These are phyloP conservation scores for Glossophaga mutica DNA, from an alignment of 2,797 vertebrate species.

Conservation along the genomic window DNA sequence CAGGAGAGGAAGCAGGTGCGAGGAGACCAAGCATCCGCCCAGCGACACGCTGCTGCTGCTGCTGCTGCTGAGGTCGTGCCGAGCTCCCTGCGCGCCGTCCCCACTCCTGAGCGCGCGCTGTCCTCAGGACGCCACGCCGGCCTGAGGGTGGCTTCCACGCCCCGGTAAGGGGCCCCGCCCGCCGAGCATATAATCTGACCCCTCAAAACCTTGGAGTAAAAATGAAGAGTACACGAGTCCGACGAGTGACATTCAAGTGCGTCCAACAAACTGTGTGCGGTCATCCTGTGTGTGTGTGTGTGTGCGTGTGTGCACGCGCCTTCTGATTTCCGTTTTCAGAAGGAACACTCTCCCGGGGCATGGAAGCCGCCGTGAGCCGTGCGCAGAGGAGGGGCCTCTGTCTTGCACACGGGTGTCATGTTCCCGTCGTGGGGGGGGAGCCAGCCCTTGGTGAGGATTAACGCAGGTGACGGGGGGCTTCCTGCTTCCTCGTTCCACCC, in stretches of 20 bases:
- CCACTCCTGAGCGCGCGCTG: not conserved
- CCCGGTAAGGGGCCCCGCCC: not conserved
- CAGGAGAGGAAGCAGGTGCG: not conserved
- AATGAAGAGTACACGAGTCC: not conserved
- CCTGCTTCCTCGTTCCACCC: constrained; percentile 27
- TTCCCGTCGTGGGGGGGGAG: constrained; percentile 54
- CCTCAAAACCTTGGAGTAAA: not conserved
- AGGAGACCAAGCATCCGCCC: not conserved
- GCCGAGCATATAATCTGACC: not conserved
- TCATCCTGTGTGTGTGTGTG: not conserved
- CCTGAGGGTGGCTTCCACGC: too few relatives aligned
- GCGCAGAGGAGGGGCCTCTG: not conserved
- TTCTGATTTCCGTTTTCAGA: not conserved
- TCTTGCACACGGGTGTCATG: not conserved
- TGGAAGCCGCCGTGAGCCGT: constrained; percentile 27
- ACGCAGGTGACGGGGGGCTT: not conserved
- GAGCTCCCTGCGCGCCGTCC: fast-evolving
- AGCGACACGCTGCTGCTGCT: not conserved
- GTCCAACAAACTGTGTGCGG: not conserved
- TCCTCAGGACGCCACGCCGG: not conserved
- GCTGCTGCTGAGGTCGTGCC: not conserved
- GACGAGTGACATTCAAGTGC: not conserved
- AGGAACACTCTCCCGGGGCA: not conserved
- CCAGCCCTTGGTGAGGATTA: constrained; percentile 5
- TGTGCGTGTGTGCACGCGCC: too few relatives aligned